These are phyloP conservation scores for Mionectes olivaceus DNA, from an alignment of 2,797 vertebrate species.

Conservation along the genomic window DNA sequence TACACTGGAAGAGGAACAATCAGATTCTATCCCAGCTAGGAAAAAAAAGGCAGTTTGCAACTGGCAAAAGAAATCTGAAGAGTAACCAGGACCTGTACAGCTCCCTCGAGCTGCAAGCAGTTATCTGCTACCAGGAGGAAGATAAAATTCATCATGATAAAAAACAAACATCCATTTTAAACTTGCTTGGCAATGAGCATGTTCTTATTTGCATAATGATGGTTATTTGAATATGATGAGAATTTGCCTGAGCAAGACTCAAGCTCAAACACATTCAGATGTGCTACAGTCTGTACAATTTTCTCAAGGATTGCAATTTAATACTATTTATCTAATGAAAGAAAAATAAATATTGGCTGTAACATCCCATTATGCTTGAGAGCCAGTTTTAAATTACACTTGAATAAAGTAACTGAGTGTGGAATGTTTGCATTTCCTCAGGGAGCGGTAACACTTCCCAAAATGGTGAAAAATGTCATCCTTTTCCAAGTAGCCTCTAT, in stretches of 20 bases:
- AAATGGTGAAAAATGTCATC: neutral
- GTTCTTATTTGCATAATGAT: constrained; percentile 76
- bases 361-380: constrained; percentile 60
- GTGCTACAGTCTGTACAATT: constrained; percentile 54
- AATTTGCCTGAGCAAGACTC: constrained; percentile 68
- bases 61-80: neutral
- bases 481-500: neutral
- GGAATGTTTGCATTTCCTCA: constrained; percentile 29
- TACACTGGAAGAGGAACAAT: neutral
- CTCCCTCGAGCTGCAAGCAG: neutral
- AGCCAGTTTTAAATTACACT: constrained; percentile 29
- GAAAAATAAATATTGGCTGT: constrained; percentile 74
- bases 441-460: constrained; percentile 1
- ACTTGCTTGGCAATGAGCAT: constrained; percentile 50
- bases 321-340: constrained; percentile 79
- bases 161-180: constrained; percentile 73
- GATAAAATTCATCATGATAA: constrained; percentile 66
- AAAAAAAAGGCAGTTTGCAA: neutral
- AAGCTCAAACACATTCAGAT: constrained; percentile 70
- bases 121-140: constrained; percentile 23
- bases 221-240: constrained; percentile 74
- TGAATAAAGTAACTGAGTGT: constrained; percentile 29
- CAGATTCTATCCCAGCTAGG: neutral
- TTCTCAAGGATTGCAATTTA: constrained; percentile 76
- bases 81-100: neutral